Evolutionary conservation across 2,888 invertebrate species (phyloP), one percentile per base, ranked within the genome.

Genomic region (Himalopsyche japonica): DNA sequence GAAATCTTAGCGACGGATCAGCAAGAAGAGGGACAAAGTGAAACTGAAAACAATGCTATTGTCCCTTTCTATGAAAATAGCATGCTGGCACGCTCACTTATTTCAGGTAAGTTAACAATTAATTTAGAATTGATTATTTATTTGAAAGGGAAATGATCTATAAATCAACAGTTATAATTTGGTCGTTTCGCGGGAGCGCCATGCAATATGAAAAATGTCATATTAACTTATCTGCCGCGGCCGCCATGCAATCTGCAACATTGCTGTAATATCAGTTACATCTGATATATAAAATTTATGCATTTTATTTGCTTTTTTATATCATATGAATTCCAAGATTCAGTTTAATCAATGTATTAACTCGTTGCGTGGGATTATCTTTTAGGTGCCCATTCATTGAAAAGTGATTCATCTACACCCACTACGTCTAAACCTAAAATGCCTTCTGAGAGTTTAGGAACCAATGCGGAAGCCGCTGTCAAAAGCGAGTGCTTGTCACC

Each of bases 81-180:
- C 85, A 92, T 92, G 92, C 91, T 92, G 88, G 92, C 92, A 88
- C 90, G 92, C 87, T 92, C 92, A 82, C 88, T 92, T 84, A 89
- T 92, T 10, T 92, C 92, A 89, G 92, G 92, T 92, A 88, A 78
- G 48, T 43, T 43, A 43, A 43, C 6, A 32, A 32, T 4, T 32
- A 32, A 4, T 32, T 32, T 32, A 32, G 32, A 32, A 32, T 32
- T 32, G 3, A 32, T 32, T 4, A 32, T 32, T 32, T 32, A 32
- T 4, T 32, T 32, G 32, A 32, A 32, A 6, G n/a, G n/a, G n/a
- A n/a, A n/a, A n/a, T n/a, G n/a, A n/a, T n/a, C n/a, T n/a, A n/a
- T n/a, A n/a, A n/a, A 37, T 37, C 37, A 37, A 37, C 37, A 1
- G 7, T 37, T 37, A 37, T 32, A 32, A 32, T 32, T 32, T 32